phyloP scores from a whole-genome alignment of 2,888 invertebrate species.

The Alviniconcha strummeri region DNA sequence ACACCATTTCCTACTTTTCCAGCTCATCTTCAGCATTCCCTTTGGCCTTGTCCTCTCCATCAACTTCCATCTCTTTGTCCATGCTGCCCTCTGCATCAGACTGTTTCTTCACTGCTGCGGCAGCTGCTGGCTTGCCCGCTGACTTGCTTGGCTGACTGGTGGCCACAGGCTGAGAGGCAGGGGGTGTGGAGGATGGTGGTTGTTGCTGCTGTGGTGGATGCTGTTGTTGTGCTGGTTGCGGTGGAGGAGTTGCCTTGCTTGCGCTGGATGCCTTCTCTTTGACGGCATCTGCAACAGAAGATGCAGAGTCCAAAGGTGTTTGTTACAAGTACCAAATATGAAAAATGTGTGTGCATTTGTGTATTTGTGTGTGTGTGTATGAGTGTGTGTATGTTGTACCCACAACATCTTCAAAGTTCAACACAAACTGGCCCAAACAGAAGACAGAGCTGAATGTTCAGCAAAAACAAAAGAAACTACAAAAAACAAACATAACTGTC shows the following conservation, averaged over 20 bases:
- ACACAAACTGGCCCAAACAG: too few relatives aligned
- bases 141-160: not conserved
- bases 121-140: not conserved
- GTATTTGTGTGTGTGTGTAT: too few relatives aligned
- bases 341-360: too few relatives aligned
- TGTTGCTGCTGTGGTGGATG: not conserved
- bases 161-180: not conserved
- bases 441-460: too few relatives aligned
- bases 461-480: too few relatives aligned
- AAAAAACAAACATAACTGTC: too few relatives aligned
- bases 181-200: not conserved
- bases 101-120: conserved; percentile 44
- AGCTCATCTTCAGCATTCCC: conserved; percentile 41
- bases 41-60: conserved; percentile 36
- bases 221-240: not conserved
- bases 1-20: conserved; percentile 35
- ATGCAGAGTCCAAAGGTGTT: too few relatives aligned
- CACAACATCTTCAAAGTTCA: too few relatives aligned
- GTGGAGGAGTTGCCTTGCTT: not conserved
- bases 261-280: too few relatives aligned
- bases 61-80: conserved; percentile 40
- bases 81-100: conserved; percentile 41
- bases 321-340: too few relatives aligned
- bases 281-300: too few relatives aligned
- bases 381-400: too few relatives aligned